These are phyloP conservation scores for Berghia stephanieae DNA, from an alignment of 1,140 invertebrate species.

Conservation along the genomic window DNA sequence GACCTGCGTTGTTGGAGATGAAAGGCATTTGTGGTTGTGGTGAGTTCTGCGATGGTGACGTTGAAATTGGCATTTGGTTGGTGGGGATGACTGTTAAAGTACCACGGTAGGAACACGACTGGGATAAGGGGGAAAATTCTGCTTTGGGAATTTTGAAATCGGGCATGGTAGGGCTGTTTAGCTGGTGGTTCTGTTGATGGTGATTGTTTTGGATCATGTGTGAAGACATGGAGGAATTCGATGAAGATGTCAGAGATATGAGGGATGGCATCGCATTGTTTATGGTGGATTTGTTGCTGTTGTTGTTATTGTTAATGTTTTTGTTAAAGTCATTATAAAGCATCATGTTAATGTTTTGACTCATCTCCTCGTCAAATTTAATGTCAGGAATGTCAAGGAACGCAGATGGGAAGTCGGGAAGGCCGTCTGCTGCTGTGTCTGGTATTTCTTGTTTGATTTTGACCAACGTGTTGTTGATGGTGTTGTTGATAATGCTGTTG, in stretches of 20 bases:
- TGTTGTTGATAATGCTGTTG: too few species aligned
- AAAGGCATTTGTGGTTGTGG: constrained; percentile 44
- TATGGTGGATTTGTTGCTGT: too few species aligned
- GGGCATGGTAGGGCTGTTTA: neutral
- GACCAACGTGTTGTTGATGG: too few species aligned
- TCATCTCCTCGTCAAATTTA: constrained; percentile 51
- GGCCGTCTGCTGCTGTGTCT: constrained; percentile 33
- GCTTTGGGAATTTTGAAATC: constrained; percentile 52
- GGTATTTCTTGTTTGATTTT: constrained; percentile 55
- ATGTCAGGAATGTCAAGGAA: constrained; percentile 65
- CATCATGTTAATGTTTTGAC: neutral
- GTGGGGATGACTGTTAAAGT: constrained; percentile 48
- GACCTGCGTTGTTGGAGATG: constrained; percentile 50
- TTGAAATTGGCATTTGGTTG: constrained; percentile 35
- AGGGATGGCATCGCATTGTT: too few species aligned
- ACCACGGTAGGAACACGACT: constrained; percentile 52
- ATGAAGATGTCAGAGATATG: too few species aligned
- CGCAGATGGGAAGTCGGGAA: constrained; percentile 62
- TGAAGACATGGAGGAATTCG: neutral
- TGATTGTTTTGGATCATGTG: constrained; percentile 10
- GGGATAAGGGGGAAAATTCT: constrained; percentile 41
- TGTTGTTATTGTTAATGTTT: constrained; percentile 9
- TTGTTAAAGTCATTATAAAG: too few species aligned
- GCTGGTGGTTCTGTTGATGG: neutral
- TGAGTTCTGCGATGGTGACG: constrained; percentile 43